Evolutionary conservation across 2,113 vertebrate species (phyloP).

Genomic region (Echinops telfairi): DNA sequence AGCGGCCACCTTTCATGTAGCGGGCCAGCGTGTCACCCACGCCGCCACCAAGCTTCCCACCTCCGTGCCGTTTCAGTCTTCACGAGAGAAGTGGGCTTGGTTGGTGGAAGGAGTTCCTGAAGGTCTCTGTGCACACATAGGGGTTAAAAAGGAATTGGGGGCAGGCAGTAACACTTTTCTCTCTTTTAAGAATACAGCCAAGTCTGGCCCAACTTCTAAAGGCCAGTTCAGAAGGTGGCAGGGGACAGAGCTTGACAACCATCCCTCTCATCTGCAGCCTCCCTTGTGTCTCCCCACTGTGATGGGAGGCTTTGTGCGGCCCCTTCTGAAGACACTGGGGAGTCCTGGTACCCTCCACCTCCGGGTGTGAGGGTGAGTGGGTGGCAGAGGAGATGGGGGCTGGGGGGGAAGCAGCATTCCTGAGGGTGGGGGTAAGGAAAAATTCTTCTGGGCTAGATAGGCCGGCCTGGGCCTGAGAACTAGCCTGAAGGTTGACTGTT

Average conservation of each 20-base stretch:
- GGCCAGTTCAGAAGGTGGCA: background rate
- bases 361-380: background rate
- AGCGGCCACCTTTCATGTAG: no score
- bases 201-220: background rate
- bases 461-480: background rate
- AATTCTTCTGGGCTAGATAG: background rate
- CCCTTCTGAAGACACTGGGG: background rate
- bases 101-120: background rate
- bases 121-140: background rate
- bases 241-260: background rate
- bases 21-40: no score
- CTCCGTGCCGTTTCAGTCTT: background rate
- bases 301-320: background rate
- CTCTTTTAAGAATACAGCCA: slow-evolving; percentile 30
- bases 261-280: background rate
- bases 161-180: background rate
- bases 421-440: background rate
- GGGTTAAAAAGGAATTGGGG: background rate
- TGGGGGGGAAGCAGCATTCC: background rate
- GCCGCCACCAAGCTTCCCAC: background rate
- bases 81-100: background rate
- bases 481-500: background rate
- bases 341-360: background rate
- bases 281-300: background rate
- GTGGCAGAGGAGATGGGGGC: background rate